A percentile compares a stretch with the other conserved stretches of the same genome.
Evolutionary conservation across 1,140 invertebrate species (phyloP).

Genomic region (Drosophila obscura): DNA sequence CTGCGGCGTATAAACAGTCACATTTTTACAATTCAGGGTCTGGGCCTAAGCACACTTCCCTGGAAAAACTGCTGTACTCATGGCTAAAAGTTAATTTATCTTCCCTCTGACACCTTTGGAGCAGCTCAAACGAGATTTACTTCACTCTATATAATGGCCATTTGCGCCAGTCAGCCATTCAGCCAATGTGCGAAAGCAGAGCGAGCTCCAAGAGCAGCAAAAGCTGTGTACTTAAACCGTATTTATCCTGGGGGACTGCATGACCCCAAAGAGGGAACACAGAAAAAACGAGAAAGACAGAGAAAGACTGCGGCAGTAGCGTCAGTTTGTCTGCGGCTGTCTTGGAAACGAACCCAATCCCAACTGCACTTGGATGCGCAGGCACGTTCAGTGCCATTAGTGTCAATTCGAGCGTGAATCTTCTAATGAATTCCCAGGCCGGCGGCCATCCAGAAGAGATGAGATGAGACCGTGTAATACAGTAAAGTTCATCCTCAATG

Average conservation of each 20-base stretch:
- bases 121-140: conserved; percentile 38
- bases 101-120: conserved; percentile 16
- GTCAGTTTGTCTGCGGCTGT: conserved; percentile 40
- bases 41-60: background rate
- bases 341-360: conserved; percentile 1
- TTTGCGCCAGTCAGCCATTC: conserved; percentile 2
- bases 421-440: conserved; percentile 38
- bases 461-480: too few relatives aligned
- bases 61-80: conserved; percentile 3
- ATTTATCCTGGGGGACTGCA: conserved; percentile 41
- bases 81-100: conserved; percentile 4
- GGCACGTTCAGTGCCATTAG: conserved; percentile 63
- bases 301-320: conserved; percentile 14
- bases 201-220: conserved; percentile 1
- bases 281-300: too few relatives aligned
- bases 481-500: conserved; percentile 28
- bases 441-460: conserved; percentile 31
- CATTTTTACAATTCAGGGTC: conserved; percentile 7
- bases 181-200: conserved; percentile 8
- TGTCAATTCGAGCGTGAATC: conserved; percentile 39
- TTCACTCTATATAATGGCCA: conserved; percentile 32
- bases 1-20: too few relatives aligned
- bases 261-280: conserved; percentile 25
- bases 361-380: conserved; percentile 39
- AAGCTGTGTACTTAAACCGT: conserved; percentile 32